Evolutionary conservation across 2,113 vertebrate genomes (phyloP), one percentile per base, ranked within the genome.

Genomic region (Gorsachius goisagi): DNA sequence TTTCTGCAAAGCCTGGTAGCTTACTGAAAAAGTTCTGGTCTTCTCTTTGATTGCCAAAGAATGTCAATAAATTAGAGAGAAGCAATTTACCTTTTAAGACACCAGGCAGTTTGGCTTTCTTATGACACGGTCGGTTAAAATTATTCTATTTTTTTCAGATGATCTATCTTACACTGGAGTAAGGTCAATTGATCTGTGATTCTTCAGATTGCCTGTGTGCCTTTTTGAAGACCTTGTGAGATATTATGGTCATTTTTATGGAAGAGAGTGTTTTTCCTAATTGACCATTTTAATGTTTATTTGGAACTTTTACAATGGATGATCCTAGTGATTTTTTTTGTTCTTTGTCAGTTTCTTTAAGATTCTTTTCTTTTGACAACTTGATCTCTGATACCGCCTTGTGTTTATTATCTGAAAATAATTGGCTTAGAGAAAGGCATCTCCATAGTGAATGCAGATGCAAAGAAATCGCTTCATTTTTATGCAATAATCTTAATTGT

Each of bases 361-460:
- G 66, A 88, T 73, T 92, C 53, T 89, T 63, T 91, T 93, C 49
- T 97, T 87, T 83, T 92, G 77, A 88, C 89, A 93, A 87, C 94
- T 93, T 95, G 94, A 96, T 96, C 95, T 95, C 89, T 95, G 87
- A 95, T 95, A 96, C 26, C 0, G 81, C 87, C 81, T 92, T 85
- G 67, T 93, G 71, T 97, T 97, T 96, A 94, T 92, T 97, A 95
- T 97, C 95, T 94, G 77, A 93, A 95, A 96, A 96, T 92, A 96
- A 91, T 88, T 95, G 71, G 45, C 74, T 95, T 91, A 92, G 89
- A 92, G 67, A 96, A 95, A 91, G 28, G 58, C 92, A 93, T 95
- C 94, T 96, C 94, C 59, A 79, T 58, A 85, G 81, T 83, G 91
- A 96, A 94, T 85, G 89, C 95, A 97, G 95, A 97, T 95, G 94